A percentile compares a stretch with the other conserved stretches of the same genome.
Conservation (phyloP, 2,888 invertebrate species). For the Trachelus iudaicus region DNA sequence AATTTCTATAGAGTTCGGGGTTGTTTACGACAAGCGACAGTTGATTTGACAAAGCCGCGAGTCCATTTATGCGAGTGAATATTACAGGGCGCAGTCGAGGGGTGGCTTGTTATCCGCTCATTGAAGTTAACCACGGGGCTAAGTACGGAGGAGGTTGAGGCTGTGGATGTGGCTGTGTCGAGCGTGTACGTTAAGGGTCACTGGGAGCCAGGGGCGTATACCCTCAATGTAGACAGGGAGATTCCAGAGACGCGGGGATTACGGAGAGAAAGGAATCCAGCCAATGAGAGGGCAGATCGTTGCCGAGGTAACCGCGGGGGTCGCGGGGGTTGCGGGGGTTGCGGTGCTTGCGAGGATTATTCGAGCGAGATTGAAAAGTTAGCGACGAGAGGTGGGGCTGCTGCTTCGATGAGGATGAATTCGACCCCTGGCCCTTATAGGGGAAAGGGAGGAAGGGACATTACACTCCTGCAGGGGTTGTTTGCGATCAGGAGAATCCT, state of each 20-base stretch:
- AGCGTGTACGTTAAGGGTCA: no score
- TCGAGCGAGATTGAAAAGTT: conserved; percentile 66
- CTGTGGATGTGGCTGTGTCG: conserved; percentile 18
- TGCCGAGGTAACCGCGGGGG: conserved; percentile 62
- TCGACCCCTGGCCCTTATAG: background rate
- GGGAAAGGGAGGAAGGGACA: background rate
- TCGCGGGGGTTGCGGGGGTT: conserved; percentile 47
- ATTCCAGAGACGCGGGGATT: conserved; percentile 14
- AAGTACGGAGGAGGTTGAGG: conserved; percentile 48
- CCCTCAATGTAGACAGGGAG: no score
- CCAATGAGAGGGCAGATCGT: conserved; percentile 63
- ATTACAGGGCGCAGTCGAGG: conserved; percentile 61
- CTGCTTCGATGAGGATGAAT: conserved; percentile 2
- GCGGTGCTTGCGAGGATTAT: conserved; percentile 52
- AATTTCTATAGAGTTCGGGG: conserved; percentile 19
- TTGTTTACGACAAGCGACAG: conserved; percentile 56
- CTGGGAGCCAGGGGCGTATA: conserved; percentile 14
- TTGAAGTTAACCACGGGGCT: conserved; percentile 66
- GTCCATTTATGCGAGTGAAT: conserved; percentile 64
- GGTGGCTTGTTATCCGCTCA: conserved; percentile 65
- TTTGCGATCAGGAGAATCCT: no score
- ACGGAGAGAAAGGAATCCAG: conserved; percentile 31
- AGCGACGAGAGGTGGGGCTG: conserved; percentile 34
- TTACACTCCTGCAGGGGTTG: no score
- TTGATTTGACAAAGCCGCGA: conserved; percentile 65